Percentiles rank a stretch among this genome's conserved stretches.
Conservation (phyloP, 2,888 invertebrate genomes). For the Piscicola geometra region DNA sequence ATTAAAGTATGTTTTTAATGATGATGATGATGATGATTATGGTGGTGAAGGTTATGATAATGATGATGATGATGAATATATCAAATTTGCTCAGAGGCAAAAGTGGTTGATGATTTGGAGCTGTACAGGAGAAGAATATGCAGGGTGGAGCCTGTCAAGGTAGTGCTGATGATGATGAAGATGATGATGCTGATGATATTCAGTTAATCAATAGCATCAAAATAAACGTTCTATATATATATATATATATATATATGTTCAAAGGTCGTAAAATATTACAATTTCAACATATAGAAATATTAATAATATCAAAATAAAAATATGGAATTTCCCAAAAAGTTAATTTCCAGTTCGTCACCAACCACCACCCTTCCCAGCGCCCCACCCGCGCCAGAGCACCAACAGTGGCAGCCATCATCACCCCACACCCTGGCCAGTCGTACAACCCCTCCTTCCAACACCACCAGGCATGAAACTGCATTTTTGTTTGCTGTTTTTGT, state of each 20-base stretch:
- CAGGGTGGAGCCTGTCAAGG: conserved; percentile 4
- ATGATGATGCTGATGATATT: conserved; percentile 15
- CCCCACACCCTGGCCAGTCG: conserved; percentile 19
- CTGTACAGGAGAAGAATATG: conserved; percentile 15
- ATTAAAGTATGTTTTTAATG: no score
- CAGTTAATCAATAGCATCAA: no score
- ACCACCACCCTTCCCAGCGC: background rate
- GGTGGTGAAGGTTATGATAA: background rate
- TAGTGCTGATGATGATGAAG: conserved; percentile 13
- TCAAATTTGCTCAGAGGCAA: background rate
- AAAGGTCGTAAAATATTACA: no score
- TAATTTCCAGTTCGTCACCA: background rate
- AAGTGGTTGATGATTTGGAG: background rate
- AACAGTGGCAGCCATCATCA: background rate
- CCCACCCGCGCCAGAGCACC: background rate
- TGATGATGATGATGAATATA: background rate
- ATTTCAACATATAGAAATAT: background rate
- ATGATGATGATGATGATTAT: no score
- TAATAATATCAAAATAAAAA: background rate
- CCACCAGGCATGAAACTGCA: conserved; percentile 19
- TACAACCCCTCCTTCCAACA: conserved; percentile 21
- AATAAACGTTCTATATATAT: no score
- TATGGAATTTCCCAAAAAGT: background rate
- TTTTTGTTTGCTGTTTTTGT: no score
- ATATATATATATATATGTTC: no score